Conservation (phyloP, 2,797 vertebrate genomes). For the Gephyroberyx darwinii region DNA sequence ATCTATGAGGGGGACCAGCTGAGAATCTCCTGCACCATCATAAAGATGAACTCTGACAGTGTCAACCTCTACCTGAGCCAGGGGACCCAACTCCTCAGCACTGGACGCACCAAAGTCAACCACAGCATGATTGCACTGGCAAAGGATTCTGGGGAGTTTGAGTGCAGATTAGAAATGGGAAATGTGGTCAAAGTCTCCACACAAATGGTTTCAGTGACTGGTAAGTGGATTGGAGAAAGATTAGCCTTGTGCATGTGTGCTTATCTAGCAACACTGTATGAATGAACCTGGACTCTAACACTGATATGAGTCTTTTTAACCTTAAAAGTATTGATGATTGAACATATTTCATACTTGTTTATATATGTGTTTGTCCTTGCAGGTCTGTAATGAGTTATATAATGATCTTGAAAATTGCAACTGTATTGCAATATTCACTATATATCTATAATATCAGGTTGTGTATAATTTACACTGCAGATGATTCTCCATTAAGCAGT, state of each 20-base stretch:
- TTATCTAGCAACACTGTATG: neutral
- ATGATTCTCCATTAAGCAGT: too few relatives aligned
- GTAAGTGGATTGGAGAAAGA: constrained; percentile 65
- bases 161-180: constrained; percentile 61
- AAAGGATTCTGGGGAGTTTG: constrained; percentile 54
- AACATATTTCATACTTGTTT: neutral
- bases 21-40: constrained; percentile 59
- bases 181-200: constrained; percentile 30
- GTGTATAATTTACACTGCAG: too few relatives aligned
- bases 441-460: too few relatives aligned
- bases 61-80: constrained; percentile 51
- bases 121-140: constrained; percentile 47
- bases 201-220: constrained; percentile 60
- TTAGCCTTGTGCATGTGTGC: neutral
- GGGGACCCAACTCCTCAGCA: constrained; percentile 41
- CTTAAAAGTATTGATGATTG: neutral
- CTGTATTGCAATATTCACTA: too few relatives aligned
- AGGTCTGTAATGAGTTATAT: too few relatives aligned
- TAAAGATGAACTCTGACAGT: rapidly evolving
- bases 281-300: neutral
- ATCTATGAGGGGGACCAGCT: constrained; percentile 80
- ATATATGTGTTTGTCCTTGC: too few relatives aligned
- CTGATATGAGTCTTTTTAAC: neutral
- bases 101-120: neutral
- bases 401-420: too few relatives aligned